These are phyloP conservation scores for Pholis gunnellus DNA, from an alignment of 2,113 vertebrate genomes.

Conservation along the genomic window DNA sequence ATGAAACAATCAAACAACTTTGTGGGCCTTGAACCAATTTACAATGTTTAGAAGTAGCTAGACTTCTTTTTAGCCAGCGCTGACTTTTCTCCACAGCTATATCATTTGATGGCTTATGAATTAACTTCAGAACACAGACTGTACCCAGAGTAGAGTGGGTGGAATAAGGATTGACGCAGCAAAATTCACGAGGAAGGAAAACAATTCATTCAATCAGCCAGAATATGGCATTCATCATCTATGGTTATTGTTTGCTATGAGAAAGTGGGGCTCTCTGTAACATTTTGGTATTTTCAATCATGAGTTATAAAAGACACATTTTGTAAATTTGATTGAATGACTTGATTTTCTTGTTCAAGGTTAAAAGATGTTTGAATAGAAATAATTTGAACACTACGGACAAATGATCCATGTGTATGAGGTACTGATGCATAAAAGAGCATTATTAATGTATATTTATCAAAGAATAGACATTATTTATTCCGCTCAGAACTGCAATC, in stretches of 20 bases:
- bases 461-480: not conserved
- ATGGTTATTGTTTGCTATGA: not conserved
- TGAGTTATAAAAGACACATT: not conserved
- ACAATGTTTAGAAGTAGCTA: not conserved
- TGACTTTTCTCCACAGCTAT: not conserved
- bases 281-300: slow-evolving; percentile 2
- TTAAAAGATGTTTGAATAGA: not conserved
- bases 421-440: not conserved
- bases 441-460: slow-evolving; percentile 28
- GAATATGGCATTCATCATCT: not conserved
- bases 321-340: not conserved
- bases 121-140: not conserved
- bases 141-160: not conserved
- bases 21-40: not conserved
- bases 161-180: not conserved
- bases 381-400: not conserved
- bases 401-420: not conserved
- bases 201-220: not conserved
- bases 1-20: not conserved
- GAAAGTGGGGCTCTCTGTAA: not conserved
- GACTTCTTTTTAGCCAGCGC: not conserved
- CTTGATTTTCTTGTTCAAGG: not conserved
- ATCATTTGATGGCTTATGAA: not conserved
- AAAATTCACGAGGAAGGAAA: not conserved
- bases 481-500: not conserved